Evolutionary conservation across 1,140 invertebrate species (phyloP).

Genomic region (Contarinia nasturtii): DNA sequence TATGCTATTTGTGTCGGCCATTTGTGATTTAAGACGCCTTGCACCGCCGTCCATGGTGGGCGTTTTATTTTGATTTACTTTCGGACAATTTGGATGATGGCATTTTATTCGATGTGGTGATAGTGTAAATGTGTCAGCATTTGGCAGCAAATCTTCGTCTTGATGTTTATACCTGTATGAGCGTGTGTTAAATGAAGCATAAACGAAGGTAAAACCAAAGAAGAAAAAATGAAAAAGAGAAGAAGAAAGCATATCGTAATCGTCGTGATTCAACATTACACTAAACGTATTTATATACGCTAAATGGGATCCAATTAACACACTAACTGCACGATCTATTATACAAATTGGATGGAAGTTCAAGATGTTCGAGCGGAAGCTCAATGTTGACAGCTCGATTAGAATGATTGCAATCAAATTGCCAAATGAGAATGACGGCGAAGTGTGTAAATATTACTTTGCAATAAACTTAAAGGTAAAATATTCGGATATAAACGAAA

Average conservation of each 20-base stretch:
- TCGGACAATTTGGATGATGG: slow-evolving; percentile 24
- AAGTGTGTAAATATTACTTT: too few species aligned
- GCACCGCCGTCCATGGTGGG: slow-evolving; percentile 8
- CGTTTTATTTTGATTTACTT: slow-evolving; percentile 10
- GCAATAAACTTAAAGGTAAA: too few species aligned
- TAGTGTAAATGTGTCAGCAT: slow-evolving; percentile 22
- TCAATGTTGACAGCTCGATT: not conserved
- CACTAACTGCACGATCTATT: not conserved
- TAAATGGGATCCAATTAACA: too few species aligned
- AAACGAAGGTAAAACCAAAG: not conserved
- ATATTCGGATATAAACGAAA: too few species aligned
- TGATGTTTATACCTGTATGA: slow-evolving; percentile 11
- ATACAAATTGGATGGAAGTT: not conserved
- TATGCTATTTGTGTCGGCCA: too few species aligned
- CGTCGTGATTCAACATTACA: not conserved
- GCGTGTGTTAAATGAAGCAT: too few species aligned
- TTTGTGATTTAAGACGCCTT: too few species aligned
- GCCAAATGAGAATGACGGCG: not conserved
- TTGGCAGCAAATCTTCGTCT: slow-evolving; percentile 20
- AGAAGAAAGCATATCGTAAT: not conserved
- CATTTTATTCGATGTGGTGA: slow-evolving; percentile 23
- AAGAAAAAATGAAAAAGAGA: not conserved
- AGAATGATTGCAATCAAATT: not conserved
- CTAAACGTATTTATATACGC: not conserved
- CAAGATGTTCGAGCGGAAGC: not conserved